A percentile compares a stretch with the other conserved stretches of the same genome.
Evolutionary conservation across 1,140 invertebrate species (phyloP).

Genomic region (Steinernema feltiae): DNA sequence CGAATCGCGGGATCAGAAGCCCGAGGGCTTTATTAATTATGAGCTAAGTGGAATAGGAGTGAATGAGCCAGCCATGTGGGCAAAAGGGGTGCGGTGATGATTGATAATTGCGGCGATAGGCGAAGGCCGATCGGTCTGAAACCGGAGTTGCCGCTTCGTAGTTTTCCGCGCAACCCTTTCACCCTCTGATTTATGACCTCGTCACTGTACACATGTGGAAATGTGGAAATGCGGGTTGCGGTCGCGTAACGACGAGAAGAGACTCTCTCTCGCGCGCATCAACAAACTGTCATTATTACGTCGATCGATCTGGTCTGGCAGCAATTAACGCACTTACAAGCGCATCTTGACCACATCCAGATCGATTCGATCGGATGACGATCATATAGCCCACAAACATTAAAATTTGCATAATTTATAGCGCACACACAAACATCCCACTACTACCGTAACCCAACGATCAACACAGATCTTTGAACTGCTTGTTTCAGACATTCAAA

Average conservation of each 20-base stretch:
- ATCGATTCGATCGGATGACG: too few relatives aligned
- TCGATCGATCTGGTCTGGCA: constrained; percentile 10
- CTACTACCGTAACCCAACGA: too few relatives aligned
- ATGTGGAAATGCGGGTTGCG: constrained; percentile 13
- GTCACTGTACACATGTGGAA: neutral
- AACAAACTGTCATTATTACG: constrained; percentile 14
- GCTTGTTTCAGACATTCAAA: constrained; percentile 48
- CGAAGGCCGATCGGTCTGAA: constrained; percentile 10
- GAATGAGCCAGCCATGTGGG: constrained; percentile 8
- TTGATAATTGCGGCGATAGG: constrained; percentile 13
- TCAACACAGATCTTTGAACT: too few relatives aligned
- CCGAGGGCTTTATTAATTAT: constrained; percentile 7
- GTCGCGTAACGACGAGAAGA: neutral
- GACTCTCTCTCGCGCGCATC: neutral
- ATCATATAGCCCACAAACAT: too few relatives aligned
- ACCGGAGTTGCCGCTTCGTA: constrained; percentile 11
- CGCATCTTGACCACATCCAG: too few relatives aligned
- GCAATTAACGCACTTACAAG: too few relatives aligned
- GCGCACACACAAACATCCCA: too few relatives aligned
- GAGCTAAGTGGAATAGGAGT: constrained; percentile 1
- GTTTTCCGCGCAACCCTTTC: constrained; percentile 6
- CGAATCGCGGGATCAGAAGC: neutral
- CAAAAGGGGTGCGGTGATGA: constrained; percentile 15
- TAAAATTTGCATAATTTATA: too few relatives aligned
- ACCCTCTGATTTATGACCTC: constrained; percentile 11